Percentiles rank a stretch among this genome's conserved stretches.
phyloP scores from a whole-genome alignment of 1,140 invertebrate species.

The Tribolium madens region DNA sequence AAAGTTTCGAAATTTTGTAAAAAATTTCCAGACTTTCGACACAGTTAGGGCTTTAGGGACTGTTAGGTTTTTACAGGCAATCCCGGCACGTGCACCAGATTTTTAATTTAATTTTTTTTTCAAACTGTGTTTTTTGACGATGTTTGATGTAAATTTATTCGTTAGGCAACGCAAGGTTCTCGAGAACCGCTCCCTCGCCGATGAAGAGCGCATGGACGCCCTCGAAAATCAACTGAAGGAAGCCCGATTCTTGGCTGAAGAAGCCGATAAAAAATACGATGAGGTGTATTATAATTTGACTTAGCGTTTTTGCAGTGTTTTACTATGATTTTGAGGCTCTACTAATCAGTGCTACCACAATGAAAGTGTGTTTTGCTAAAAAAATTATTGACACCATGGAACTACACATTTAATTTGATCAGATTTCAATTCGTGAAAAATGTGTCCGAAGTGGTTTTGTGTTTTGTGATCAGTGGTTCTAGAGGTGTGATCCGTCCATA shows the following conservation, averaged over 20 bases:
- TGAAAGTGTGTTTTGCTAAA: background rate
- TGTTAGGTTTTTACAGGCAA: conserved; percentile 18
- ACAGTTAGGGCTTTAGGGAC: conserved; percentile 16
- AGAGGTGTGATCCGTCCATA: conserved; percentile 16
- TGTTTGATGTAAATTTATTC: conserved; percentile 37
- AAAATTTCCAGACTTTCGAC: background rate
- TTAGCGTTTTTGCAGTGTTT: conserved; percentile 57
- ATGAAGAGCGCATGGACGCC: conserved; percentile 99
- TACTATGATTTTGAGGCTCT: background rate
- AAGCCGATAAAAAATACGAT: conserved; percentile 99
- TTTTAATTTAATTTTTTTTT: conserved; percentile 10
- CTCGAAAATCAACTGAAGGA: conserved; percentile 99
- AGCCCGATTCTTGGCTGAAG: conserved; percentile 99
- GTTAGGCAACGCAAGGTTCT: conserved; percentile 89
- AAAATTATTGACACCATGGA: conserved; percentile 46
- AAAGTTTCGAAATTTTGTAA: background rate
- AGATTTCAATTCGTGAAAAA: background rate
- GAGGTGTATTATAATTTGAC: conserved; percentile 80
- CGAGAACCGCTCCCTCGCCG: conserved; percentile 99
- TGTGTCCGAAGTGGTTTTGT: conserved; percentile 15
- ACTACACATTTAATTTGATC: conserved; percentile 32
- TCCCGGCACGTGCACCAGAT: background rate
- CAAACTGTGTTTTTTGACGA: too few relatives aligned
- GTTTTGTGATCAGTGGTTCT: conserved; percentile 12
- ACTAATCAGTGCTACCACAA: conserved; percentile 33